Evolutionary conservation across 2,888 invertebrate species (phyloP), one percentile per base, ranked within the genome.

Genomic region (Therioaphis trifolii): DNA sequence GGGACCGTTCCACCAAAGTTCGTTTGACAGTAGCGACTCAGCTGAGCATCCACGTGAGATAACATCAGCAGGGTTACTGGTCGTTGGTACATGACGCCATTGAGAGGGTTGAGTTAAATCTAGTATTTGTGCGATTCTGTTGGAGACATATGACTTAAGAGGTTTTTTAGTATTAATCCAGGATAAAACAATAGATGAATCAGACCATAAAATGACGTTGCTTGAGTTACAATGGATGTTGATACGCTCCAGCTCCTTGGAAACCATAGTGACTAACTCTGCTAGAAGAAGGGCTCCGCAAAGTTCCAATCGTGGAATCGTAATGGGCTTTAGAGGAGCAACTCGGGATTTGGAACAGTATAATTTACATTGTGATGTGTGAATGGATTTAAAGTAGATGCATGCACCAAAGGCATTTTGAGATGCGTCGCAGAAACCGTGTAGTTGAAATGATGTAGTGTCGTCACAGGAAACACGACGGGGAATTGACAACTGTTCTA

Each of bases 1-100:
- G 1, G 55, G 74, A 14, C 74, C 58, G 1, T 74, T 55, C 74
- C 74, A 74, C 55, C 74, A 74, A 2, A 74, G 9, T 4, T 29
- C 9, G 9, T 15, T 15, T 24, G 74, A 40, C 1, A 21, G 9
- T 0, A 74, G 0, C 11, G 35, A 21, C 11, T 74, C 74, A 11
- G 35, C 35, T 0, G 12, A 12, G 4, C n/a, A 15, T 7, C 74
- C 55, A 1, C 74, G n/a, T 0, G 74, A 40, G 4, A 74, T 74
- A 3, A 74, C 5, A 24, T 74, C 74, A 0, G 40, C 74, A 35
- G 74, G 74, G 3, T 74, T 74, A 0, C 4, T 21, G 0, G 55
- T 2, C 0, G 55, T 74, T 21, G 35, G 55, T 14, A 55, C 55
- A 35, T 55, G 55, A 14, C 27, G 29, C 74, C 74, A 74, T 14